Evolutionary conservation across 2,888 invertebrate species (phyloP).

Genomic region (Tinea pellionella): DNA sequence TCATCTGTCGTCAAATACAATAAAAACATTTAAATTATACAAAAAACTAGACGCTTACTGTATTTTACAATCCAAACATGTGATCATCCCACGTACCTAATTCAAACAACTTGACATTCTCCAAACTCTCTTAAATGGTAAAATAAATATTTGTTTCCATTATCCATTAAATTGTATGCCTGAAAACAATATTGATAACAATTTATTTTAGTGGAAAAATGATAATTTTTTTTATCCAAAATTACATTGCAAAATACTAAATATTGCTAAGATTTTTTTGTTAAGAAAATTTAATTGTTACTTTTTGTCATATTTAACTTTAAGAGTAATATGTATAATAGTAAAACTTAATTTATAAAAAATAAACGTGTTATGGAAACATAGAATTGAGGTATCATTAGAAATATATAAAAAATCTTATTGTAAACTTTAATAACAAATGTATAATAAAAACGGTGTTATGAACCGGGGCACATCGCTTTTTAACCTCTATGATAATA

Average conservation of each 20-base stretch:
- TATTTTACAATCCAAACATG: neutral
- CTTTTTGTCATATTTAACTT: too few relatives aligned
- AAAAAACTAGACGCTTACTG: slow-evolving; percentile 2
- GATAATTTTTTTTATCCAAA: too few relatives aligned
- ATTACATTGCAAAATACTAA: too few relatives aligned
- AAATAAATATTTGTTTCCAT: neutral
- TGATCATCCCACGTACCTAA: slow-evolving; percentile 6
- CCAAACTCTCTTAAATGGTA: neutral
- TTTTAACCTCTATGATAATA: slow-evolving; percentile 53
- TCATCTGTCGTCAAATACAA: neutral
- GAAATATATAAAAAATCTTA: slow-evolving; percentile 1
- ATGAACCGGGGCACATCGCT: slow-evolving; percentile 46
- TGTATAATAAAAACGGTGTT: slow-evolving; percentile 10
- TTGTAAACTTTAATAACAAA: neutral
- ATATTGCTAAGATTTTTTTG: too few relatives aligned
- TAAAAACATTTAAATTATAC: slow-evolving; percentile 6
- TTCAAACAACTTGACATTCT: neutral
- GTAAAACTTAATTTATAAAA: neutral
- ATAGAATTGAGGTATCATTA: neutral
- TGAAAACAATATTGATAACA: too few relatives aligned
- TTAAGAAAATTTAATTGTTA: too few relatives aligned
- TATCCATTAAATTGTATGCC: too few relatives aligned
- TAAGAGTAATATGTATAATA: too few relatives aligned
- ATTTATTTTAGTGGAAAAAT: too few relatives aligned
- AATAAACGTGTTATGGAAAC: neutral